These are phyloP conservation scores for Bos taurus DNA, from an alignment of 2,113 vertebrate species.

Conservation along the genomic window DNA sequence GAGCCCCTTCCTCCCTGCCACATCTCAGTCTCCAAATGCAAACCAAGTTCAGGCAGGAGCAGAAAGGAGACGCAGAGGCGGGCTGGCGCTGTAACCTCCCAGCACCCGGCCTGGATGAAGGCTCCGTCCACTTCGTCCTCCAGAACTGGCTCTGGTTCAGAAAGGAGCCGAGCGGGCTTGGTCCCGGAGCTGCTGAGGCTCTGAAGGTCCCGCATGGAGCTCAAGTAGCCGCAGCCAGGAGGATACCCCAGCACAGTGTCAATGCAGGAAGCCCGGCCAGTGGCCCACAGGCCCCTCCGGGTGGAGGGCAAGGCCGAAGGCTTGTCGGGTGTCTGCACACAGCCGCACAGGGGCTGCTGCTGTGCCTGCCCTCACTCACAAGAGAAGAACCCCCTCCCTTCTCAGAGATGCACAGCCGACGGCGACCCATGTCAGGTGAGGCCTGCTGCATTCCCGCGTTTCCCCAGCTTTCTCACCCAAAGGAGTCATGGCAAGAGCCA, in stretches of 20 bases:
- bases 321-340: background rate
- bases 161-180: background rate
- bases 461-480: background rate
- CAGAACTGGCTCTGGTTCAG: background rate
- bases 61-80: background rate
- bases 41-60: background rate
- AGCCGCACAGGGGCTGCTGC: background rate
- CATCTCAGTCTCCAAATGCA: background rate
- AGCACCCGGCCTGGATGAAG: background rate
- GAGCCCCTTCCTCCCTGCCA: background rate
- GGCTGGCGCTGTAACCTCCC: rapidly evolving
- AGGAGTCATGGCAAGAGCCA: background rate
- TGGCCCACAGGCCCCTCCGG: background rate
- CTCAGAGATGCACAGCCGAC: rapidly evolving
- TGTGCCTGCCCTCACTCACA: background rate
- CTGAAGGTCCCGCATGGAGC: background rate
- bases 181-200: background rate
- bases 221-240: background rate
- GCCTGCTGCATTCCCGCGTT: background rate
- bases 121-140: background rate
- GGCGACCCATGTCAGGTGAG: background rate
- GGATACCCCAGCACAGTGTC: background rate
- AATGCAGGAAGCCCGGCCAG: background rate
- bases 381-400: background rate
- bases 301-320: background rate